A percentile compares a stretch with the other conserved stretches of the same genome.
These are phyloP conservation scores for Sprattus sprattus DNA, from an alignment of 2,113 vertebrate species.

Conservation along the genomic window DNA sequence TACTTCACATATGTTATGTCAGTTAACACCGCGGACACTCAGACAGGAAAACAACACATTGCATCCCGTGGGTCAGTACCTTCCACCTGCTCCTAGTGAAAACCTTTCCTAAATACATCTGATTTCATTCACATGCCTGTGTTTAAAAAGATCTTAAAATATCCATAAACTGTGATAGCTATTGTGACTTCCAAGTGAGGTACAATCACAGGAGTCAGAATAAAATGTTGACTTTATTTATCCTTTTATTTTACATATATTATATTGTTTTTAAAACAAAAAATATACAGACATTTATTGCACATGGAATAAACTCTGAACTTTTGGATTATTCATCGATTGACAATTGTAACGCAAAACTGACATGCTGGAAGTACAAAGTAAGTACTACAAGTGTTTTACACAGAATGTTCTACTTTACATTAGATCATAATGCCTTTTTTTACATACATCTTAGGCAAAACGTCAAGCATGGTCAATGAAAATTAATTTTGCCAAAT, in stretches of 20 bases:
- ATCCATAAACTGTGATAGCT: neutral
- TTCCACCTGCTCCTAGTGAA: slow-evolving; percentile 35
- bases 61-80: too few species aligned
- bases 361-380: slow-evolving; percentile 61
- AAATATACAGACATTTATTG: slow-evolving; percentile 86
- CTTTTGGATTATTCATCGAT: slow-evolving; percentile 69
- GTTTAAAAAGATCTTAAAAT: neutral
- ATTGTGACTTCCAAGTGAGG: neutral
- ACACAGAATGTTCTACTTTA: slow-evolving; percentile 60
- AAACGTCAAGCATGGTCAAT: slow-evolving; percentile 37
- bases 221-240: slow-evolving; percentile 61
- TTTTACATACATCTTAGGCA: slow-evolving; percentile 49
- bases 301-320: slow-evolving; percentile 80
- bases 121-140: neutral
- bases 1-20: too few species aligned
- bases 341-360: slow-evolving; percentile 66
- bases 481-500: slow-evolving; percentile 41
- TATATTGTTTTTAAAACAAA: slow-evolving; percentile 70
- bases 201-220: slow-evolving; percentile 28
- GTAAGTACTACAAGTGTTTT: slow-evolving; percentile 43
- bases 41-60: too few species aligned
- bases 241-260: slow-evolving; percentile 87
- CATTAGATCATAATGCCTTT: slow-evolving; percentile 62
- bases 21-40: too few species aligned
- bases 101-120: neutral